A percentile compares a stretch with the other conserved stretches of the same genome.
Evolutionary conservation across 23 tunicate species (phyloP).

Genomic region (Halocynthia roretzi): DNA sequence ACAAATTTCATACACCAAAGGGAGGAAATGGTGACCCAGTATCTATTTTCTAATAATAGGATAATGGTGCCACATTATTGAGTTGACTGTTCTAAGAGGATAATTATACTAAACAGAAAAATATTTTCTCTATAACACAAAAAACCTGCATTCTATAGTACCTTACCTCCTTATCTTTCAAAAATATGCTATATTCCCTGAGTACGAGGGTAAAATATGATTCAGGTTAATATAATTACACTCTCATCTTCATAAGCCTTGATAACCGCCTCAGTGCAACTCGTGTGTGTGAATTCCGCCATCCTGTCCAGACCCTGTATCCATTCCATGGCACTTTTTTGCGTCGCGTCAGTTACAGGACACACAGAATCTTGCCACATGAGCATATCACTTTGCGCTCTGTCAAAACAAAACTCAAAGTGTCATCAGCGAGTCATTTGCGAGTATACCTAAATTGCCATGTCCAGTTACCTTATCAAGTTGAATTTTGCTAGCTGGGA

Average conservation of each 20-base stretch:
- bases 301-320: slow-evolving; percentile 52
- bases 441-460: not conserved
- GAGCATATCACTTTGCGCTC: slow-evolving; percentile 64
- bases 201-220: too few species aligned
- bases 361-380: slow-evolving; percentile 80
- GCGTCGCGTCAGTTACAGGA: slow-evolving; percentile 77
- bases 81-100: not conserved
- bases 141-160: too few species aligned
- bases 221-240: slow-evolving; percentile 7
- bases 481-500: slow-evolving; percentile 84
- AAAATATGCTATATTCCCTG: too few species aligned
- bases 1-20: too few species aligned
- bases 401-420: slow-evolving; percentile 6
- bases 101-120: not conserved
- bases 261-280: slow-evolving; percentile 67
- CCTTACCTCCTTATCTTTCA: too few species aligned
- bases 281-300: slow-evolving; percentile 68
- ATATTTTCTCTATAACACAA: not conserved
- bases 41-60: too few species aligned
- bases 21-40: too few species aligned
- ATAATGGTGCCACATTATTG: too few species aligned
- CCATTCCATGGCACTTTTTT: slow-evolving; percentile 67
- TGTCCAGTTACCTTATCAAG: slow-evolving; percentile 59
- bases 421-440: not conserved
- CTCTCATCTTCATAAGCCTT: slow-evolving; percentile 75